phyloP scores from a whole-genome alignment of 2,888 invertebrate genomes.

The Psococerastis gibbosa region DNA sequence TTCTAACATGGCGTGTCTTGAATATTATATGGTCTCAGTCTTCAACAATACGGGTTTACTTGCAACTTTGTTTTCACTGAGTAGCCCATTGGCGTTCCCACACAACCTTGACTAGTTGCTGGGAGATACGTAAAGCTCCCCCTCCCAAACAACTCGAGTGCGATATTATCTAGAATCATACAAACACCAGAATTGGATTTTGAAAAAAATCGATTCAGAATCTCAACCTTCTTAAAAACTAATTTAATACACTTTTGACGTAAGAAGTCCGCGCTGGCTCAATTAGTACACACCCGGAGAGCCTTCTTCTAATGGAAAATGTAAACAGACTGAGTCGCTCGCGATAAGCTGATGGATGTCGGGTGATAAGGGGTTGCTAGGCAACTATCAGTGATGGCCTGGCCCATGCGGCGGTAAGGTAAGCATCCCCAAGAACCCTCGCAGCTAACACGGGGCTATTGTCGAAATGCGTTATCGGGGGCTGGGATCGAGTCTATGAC shows the following conservation, averaged over 20 bases:
- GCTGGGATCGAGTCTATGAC: conserved; percentile 4
- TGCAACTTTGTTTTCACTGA: too few relatives aligned
- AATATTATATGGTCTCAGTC: too few relatives aligned
- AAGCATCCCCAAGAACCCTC: not conserved
- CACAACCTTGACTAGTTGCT: too few relatives aligned
- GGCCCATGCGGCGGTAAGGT: not conserved
- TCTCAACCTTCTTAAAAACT: conserved; percentile 10
- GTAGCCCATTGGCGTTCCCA: too few relatives aligned
- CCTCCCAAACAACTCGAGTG: too few relatives aligned
- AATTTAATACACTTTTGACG: conserved; percentile 4
- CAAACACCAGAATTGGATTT: not conserved
- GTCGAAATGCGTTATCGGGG: not conserved
- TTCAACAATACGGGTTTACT: too few relatives aligned
- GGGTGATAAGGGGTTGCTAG: conserved; percentile 9
- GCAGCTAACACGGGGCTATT: not conserved
- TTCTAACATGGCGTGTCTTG: too few relatives aligned
- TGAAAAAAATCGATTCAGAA: not conserved
- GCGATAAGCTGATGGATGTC: not conserved
- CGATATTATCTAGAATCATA: too few relatives aligned
- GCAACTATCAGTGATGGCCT: conserved; percentile 6
- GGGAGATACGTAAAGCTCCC: too few relatives aligned
- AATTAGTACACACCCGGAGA: not conserved
- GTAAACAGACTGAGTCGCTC: conserved; percentile 6
- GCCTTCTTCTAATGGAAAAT: conserved; percentile 9
- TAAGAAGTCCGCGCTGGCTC: not conserved